Conservation (phyloP, 1,140 invertebrate genomes). For the Polypedilum vanderplanki region DNA sequence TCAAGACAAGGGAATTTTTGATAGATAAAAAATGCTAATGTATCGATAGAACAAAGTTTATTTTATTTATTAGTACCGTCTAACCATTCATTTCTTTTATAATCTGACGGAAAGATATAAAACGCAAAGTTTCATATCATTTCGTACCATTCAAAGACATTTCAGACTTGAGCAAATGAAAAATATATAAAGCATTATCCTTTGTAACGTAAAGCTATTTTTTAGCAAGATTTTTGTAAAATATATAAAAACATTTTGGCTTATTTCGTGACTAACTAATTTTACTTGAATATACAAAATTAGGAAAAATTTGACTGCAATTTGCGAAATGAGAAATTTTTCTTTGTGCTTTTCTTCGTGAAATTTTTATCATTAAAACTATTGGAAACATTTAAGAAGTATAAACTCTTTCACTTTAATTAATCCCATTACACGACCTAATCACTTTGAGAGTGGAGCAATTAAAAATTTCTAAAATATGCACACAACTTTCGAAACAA, state of each 20-base stretch:
- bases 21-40: conserved; percentile 7
- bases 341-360: no score
- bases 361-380: no score
- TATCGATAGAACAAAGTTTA: conserved; percentile 20
- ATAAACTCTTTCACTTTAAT: no score
- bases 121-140: neutral
- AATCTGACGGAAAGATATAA: neutral
- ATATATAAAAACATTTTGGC: neutral
- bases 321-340: no score
- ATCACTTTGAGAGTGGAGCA: no score
- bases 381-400: no score
- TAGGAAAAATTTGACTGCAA: no score
- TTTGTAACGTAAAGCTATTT: neutral
- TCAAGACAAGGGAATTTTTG: neutral
- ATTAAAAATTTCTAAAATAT: no score
- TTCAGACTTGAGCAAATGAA: neutral
- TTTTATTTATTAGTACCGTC: neutral
- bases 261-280: neutral
- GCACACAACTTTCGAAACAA: no score
- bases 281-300: no score
- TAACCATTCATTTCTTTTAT: neutral
- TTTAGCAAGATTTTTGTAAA: neutral
- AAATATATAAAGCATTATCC: neutral
- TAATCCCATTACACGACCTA: no score
- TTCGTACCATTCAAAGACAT: conserved; percentile 26